Evolutionary conservation across 2,113 vertebrate genomes (phyloP).

Genomic region (Crotophaga sulcirostris): DNA sequence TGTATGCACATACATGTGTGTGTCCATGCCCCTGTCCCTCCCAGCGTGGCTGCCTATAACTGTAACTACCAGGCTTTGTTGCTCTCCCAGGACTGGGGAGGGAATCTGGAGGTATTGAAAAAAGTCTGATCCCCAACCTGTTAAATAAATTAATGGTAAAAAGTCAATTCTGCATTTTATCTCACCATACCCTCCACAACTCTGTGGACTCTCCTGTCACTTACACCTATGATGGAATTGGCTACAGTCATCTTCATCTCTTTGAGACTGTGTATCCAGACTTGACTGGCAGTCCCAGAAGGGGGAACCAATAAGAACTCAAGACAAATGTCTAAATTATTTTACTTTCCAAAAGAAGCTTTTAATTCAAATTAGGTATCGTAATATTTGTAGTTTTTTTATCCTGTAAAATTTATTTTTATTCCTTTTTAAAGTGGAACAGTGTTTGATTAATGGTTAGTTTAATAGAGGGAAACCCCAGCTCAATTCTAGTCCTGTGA

Average conservation of each 20-base stretch:
- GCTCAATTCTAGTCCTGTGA: background rate
- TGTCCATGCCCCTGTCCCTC: background rate
- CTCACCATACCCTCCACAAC: background rate
- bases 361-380: background rate
- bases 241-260: background rate
- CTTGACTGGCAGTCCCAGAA: background rate
- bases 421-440: background rate
- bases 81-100: background rate
- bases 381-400: background rate
- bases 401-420: background rate
- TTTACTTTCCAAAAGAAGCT: background rate
- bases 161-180: background rate
- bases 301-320: background rate
- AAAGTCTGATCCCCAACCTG: background rate
- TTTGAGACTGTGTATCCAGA: background rate
- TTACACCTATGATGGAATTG: background rate
- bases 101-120: background rate
- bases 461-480: background rate
- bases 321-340: background rate
- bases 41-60: background rate
- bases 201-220: background rate
- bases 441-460: background rate
- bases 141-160: background rate
- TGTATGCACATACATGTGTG: no score
- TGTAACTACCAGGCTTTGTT: background rate